These are phyloP conservation scores for Grallaria varia DNA, from an alignment of 2,113 vertebrate species.

Conservation along the genomic window DNA sequence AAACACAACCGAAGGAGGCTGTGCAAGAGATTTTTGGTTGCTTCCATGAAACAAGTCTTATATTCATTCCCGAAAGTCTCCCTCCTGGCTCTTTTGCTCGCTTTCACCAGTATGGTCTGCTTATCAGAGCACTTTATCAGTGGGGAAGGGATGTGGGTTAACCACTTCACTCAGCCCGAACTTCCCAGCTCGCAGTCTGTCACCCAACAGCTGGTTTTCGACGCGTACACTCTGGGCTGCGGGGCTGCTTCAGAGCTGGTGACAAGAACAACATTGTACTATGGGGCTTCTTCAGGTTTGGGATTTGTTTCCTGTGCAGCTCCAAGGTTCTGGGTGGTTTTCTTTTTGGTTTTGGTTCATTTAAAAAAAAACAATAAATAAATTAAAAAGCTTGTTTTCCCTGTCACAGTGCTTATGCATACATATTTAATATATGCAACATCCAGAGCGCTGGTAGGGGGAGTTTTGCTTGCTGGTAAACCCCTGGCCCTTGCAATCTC, in stretches of 20 bases:
- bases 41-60: constrained; percentile 76
- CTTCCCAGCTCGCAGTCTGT: constrained; percentile 79
- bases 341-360: neutral
- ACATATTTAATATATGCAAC: neutral
- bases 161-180: constrained; percentile 80
- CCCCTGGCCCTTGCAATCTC: neutral
- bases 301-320: constrained; percentile 13
- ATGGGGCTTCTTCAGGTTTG: neutral
- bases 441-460: neutral
- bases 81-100: constrained; percentile 74
- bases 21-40: constrained; percentile 53
- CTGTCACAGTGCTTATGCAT: neutral
- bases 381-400: neutral
- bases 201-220: constrained; percentile 86
- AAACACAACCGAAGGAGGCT: constrained; percentile 2
- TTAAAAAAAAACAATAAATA: too few relatives aligned
- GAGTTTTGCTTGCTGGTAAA: neutral
- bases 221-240: constrained; percentile 68
- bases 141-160: constrained; percentile 89
- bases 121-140: constrained; percentile 99
- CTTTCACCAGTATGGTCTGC: constrained; percentile 77
- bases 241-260: constrained; percentile 46
- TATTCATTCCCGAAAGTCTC: constrained; percentile 80
- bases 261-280: constrained; percentile 78
- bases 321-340: neutral